Conservation (phyloP, 2,113 vertebrate genomes). For the Pituophis catenifer region DNA sequence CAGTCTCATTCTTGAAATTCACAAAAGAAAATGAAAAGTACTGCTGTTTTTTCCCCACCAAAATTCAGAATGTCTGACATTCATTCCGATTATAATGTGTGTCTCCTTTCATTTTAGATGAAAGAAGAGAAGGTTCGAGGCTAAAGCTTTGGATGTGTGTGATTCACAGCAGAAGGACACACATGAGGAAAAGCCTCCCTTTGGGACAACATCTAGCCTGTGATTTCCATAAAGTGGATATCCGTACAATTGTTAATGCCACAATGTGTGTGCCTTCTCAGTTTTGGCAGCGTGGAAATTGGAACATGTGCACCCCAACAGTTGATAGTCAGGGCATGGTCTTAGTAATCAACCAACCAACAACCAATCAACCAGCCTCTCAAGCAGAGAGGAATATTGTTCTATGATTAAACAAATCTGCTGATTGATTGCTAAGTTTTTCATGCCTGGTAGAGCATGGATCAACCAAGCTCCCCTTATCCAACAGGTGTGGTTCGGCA, state of each 20-base stretch:
- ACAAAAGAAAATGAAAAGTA: slow-evolving; percentile 38
- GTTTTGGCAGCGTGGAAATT: neutral
- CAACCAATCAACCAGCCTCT: neutral
- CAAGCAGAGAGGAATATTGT: neutral
- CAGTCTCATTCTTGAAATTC: slow-evolving; percentile 43
- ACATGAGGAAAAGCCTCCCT: slow-evolving; percentile 20
- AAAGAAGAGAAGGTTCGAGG: neutral
- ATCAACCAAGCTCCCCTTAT: neutral
- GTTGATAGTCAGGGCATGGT: neutral
- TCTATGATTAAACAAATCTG: neutral
- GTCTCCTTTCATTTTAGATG: slow-evolving; percentile 33
- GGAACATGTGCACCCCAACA: neutral
- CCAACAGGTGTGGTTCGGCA: neutral
- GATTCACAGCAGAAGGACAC: slow-evolving; percentile 35
- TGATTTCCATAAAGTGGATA: neutral
- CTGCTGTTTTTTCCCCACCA: slow-evolving; percentile 18
- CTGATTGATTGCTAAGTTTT: neutral
- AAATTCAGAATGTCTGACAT: slow-evolving; percentile 43
- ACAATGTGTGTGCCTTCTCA: neutral
- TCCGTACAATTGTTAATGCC: neutral
- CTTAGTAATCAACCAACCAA: neutral
- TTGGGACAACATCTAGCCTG: slow-evolving; percentile 39
- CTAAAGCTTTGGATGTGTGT: slow-evolving; percentile 24
- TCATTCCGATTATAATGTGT: slow-evolving; percentile 55
- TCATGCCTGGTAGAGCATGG: neutral